Conservation (phyloP, 2,113 vertebrate genomes). For the Motacilla tschutschensis region DNA sequence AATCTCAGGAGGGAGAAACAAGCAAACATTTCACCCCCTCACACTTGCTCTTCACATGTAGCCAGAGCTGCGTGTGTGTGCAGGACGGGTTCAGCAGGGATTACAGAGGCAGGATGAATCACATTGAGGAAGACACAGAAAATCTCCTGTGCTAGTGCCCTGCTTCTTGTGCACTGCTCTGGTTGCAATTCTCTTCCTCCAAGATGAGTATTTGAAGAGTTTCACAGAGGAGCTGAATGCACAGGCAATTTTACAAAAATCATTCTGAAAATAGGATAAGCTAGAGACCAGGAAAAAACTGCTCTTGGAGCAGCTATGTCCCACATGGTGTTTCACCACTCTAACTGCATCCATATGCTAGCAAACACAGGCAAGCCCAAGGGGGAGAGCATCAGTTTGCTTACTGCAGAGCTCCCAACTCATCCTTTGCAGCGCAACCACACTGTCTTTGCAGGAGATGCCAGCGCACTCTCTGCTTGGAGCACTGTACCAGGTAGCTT, state of each 20-base stretch:
- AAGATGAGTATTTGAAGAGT: background rate
- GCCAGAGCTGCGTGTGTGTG: background rate
- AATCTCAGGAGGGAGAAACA: background rate
- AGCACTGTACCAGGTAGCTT: background rate
- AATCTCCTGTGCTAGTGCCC: background rate
- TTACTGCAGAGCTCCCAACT: background rate
- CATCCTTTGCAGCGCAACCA: background rate
- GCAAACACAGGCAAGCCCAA: background rate
- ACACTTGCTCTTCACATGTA: background rate
- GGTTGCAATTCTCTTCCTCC: background rate
- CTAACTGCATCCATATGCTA: slow-evolving; percentile 22
- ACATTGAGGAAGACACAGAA: background rate
- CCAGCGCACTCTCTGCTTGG: background rate
- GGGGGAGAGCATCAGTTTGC: background rate
- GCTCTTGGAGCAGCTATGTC: background rate
- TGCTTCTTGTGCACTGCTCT: background rate
- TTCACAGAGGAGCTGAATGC: background rate
- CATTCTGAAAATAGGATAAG: background rate
- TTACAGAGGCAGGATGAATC: background rate
- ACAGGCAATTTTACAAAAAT: background rate
- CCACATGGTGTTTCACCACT: background rate
- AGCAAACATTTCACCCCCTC: background rate
- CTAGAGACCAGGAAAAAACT: background rate
- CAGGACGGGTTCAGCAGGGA: background rate
- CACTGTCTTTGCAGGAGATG: background rate